phyloP scores from a whole-genome alignment of 64 coral and sea anemone species.

The Actinia equina region DNA sequence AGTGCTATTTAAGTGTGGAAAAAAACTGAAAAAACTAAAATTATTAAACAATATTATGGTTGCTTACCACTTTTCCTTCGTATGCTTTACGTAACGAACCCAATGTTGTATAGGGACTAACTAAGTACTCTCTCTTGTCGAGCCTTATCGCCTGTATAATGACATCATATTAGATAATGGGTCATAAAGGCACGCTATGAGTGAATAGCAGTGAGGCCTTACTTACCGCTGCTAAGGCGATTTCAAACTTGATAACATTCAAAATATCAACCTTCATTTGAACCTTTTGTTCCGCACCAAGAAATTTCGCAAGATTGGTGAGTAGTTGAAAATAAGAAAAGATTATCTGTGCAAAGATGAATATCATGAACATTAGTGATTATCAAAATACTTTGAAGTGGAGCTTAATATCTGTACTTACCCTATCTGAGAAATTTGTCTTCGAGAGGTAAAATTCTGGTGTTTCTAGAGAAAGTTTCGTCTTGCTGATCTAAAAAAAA shows the following conservation, averaged over 20 bases:
- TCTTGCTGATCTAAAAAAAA: not conserved
- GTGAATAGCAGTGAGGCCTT: not conserved
- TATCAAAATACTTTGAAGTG: not conserved
- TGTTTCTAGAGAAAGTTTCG: constrained; percentile 1
- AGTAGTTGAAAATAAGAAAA: constrained; percentile 17
- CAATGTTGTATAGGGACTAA: not conserved
- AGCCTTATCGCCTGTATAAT: not conserved
- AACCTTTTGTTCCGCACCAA: not conserved
- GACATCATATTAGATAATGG: too few species aligned
- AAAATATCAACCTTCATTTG: not conserved
- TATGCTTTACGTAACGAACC: constrained; percentile 4
- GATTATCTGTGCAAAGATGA: not conserved
- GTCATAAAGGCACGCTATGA: too few species aligned
- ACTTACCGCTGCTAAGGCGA: not conserved
- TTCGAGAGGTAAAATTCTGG: not conserved
- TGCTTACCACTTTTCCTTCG: not conserved
- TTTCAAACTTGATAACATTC: constrained; percentile 6
- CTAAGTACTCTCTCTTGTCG: not conserved
- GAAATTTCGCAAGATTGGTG: not conserved
- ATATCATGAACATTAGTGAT: not conserved
- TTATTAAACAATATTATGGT: not conserved
- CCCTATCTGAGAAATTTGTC: not conserved
- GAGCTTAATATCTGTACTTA: not conserved
- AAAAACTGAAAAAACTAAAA: not conserved
- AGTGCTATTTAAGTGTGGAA: too few species aligned